Evolutionary conservation across 1,140 invertebrate species (phyloP).

Genomic region (Tetramorium alpestre): DNA sequence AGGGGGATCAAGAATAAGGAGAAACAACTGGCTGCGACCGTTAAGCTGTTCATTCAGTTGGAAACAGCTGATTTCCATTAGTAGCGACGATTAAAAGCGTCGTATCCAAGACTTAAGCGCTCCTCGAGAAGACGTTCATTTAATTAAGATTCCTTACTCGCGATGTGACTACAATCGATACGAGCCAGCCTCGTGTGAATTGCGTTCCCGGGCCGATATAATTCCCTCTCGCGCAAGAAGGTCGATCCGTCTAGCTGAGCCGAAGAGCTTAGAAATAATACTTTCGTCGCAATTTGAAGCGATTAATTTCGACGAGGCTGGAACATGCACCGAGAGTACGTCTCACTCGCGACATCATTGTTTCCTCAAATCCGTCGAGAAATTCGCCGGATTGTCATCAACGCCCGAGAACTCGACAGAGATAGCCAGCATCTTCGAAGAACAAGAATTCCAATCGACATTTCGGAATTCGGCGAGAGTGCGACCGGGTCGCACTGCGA

Average conservation of each 20-base stretch:
- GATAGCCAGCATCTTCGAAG: background rate
- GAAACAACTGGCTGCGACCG: background rate
- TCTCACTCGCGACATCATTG: background rate
- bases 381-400: background rate
- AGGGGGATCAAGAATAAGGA: conserved; percentile 21
- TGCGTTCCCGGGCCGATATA: background rate
- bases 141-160: conserved; percentile 30
- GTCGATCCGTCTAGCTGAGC: background rate
- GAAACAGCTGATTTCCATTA: conserved; percentile 47
- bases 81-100: conserved; percentile 7
- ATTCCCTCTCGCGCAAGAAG: background rate
- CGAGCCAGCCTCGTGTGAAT: background rate
- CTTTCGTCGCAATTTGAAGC: conserved; percentile 36
- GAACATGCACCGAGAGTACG: background rate
- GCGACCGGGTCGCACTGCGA: background rate
- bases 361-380: background rate
- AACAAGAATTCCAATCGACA: conserved; percentile 28
- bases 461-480: background rate
- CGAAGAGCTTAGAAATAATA: conserved; percentile 30
- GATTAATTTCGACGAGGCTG: conserved; percentile 2
- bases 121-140: conserved; percentile 4
- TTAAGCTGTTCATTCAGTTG: conserved; percentile 31
- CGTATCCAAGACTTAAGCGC: background rate
- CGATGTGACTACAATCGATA: conserved; percentile 11
- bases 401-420: background rate